Conservation (phyloP, 2,888 invertebrate species). For the Macaria notata region DNA sequence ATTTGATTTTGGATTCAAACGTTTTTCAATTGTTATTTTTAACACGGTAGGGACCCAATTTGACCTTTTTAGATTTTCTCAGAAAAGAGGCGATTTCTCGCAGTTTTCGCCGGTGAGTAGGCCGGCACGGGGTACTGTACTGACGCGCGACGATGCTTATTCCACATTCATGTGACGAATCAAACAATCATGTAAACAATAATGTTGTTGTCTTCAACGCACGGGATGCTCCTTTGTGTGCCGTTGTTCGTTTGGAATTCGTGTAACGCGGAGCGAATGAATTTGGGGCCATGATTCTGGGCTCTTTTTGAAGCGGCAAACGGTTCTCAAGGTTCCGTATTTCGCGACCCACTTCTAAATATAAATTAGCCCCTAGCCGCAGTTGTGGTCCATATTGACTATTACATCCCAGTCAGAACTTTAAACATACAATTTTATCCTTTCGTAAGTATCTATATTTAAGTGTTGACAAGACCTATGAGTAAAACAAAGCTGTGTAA, state of each 20-base stretch:
- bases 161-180: slow-evolving; percentile 62
- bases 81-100: background rate
- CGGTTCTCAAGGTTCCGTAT: too few relatives aligned
- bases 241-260: slow-evolving; percentile 21
- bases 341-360: too few relatives aligned
- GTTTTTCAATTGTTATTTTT: background rate
- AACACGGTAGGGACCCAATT: too few relatives aligned
- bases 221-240: slow-evolving; percentile 49
- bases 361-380: too few relatives aligned
- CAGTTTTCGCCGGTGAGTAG: slow-evolving; percentile 23
- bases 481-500: too few relatives aligned
- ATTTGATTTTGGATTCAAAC: background rate
- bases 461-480: too few relatives aligned
- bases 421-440: too few relatives aligned
- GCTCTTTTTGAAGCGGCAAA: background rate
- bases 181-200: slow-evolving; percentile 73
- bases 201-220: slow-evolving; percentile 59
- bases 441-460: too few relatives aligned
- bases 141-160: slow-evolving; percentile 49
- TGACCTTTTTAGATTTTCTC: too few relatives aligned
- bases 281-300: slow-evolving; percentile 1
- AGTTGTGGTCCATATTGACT: too few relatives aligned
- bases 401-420: too few relatives aligned
- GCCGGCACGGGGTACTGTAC: slow-evolving; percentile 38
- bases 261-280: slow-evolving; percentile 12